A percentile compares a stretch with the other conserved stretches of the same genome.
phyloP scores from a whole-genome alignment of 2,113 vertebrate genomes.

The Mus musculus region GRCm39 chr6:23203001-23203500 shows the following conservation, averaged over 20 bases:
- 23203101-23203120: conserved; percentile 55
- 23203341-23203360: background rate
- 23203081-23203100: conserved; percentile 61
- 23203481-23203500: background rate
- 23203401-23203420: background rate
- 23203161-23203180: conserved; percentile 76
- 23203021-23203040: conserved; percentile 42
- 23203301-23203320: background rate
- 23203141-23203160: conserved; percentile 75
- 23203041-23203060: background rate
- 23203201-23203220: conserved; percentile 69
- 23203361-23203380: background rate
- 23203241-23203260: conserved; percentile 31
- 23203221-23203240: conserved; percentile 9
- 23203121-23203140: conserved; percentile 60
- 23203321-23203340: background rate
- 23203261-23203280: conserved; percentile 11
- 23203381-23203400: background rate
- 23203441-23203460: conserved; percentile 6
- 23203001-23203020: background rate
- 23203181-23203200: conserved; percentile 77
- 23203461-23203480: fast-evolving
- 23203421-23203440: background rate
- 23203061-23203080: background rate
- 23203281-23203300: background rate